Percentiles rank a stretch among this genome's conserved stretches.
Evolutionary conservation across 2,113 vertebrate species (phyloP).

Genomic region (Plestiodon gilberti): DNA sequence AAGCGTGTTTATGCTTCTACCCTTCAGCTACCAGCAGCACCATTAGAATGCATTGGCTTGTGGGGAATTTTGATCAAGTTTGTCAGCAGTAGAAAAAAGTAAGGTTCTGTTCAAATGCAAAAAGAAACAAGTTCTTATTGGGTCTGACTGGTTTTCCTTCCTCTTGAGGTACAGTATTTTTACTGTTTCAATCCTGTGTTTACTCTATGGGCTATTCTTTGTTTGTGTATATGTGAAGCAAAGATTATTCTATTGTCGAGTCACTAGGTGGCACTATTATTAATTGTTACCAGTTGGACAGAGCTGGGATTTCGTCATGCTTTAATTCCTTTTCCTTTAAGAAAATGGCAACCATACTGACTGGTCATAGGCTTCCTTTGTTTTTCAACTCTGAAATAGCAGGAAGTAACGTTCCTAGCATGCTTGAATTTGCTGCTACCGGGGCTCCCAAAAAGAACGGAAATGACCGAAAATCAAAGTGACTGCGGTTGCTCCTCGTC

Average conservation of each 20-base stretch:
- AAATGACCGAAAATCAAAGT: too few relatives aligned
- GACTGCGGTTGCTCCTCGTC: too few relatives aligned
- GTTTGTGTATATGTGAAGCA: neutral
- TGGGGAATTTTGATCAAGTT: conserved; percentile 46
- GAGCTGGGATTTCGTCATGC: neutral
- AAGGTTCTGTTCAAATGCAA: conserved; percentile 4
- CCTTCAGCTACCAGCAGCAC: neutral
- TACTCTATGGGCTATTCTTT: neutral
- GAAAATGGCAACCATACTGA: neutral
- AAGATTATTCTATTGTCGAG: neutral
- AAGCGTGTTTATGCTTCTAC: neutral
- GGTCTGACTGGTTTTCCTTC: conserved; percentile 43
- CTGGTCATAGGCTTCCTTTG: too few relatives aligned
- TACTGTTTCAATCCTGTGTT: neutral
- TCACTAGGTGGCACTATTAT: neutral
- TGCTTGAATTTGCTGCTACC: too few relatives aligned
- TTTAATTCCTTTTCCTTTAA: neutral
- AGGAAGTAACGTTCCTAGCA: too few relatives aligned
- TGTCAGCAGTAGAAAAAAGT: conserved; percentile 21
- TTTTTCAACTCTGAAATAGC: too few relatives aligned
- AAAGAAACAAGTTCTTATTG: conserved; percentile 33
- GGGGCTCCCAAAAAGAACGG: too few relatives aligned
- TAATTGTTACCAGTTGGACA: neutral
- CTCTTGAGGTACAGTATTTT: conserved; percentile 20
- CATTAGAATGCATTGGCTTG: conserved; percentile 8